Evolutionary conservation across 1,140 invertebrate genomes (phyloP), one percentile per base, ranked within the genome.

Genomic region (Saxidomus purpurata): DNA sequence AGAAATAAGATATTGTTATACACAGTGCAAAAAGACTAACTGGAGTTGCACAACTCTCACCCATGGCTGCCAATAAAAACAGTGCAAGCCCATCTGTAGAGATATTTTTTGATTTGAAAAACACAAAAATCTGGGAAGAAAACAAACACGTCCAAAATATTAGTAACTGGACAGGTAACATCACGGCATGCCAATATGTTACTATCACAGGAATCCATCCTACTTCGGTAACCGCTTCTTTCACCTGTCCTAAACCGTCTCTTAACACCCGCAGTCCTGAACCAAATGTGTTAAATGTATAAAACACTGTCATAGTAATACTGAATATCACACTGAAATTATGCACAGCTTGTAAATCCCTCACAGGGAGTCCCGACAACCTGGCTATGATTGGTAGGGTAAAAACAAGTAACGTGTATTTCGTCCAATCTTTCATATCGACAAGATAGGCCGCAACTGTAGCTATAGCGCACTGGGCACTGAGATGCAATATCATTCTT

Each of bases 11-110:
- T 15, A 97, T 96, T 0, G 96, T 95, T 6, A 97, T 95, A 89
- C 96, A 96, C n/a, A 97, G 95, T 9, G 96, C 96, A 63, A 96
- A 92, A 36, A 97, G 92, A 83, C 96, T 96, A 28, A 97, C 92
- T n/a, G 97, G 96, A 74, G 96, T 96, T 34, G 95, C 94, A 92
- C 96, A 96, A 47, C 96, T 95, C 87, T 96, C 95, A 49, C 96
- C 96, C 31, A 96, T 94, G 52, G 94, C 94, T 31, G 95, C 96
- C 31, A 97, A 91, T 31, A 96, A 49, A 69, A 96, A 89, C 59
- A 96, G 87, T 34, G 96, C 93, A 95, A 95, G 96, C 49, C 96
- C 94, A 69, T 95, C 94, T 31, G 93, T 87, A 0, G 91, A 81
- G 15, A 88, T 86, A 63, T 89, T 92, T 31, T 92, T 91, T 1